Conservation (phyloP, 2,113 vertebrate genomes). For the Colossoma macropomum region DNA sequence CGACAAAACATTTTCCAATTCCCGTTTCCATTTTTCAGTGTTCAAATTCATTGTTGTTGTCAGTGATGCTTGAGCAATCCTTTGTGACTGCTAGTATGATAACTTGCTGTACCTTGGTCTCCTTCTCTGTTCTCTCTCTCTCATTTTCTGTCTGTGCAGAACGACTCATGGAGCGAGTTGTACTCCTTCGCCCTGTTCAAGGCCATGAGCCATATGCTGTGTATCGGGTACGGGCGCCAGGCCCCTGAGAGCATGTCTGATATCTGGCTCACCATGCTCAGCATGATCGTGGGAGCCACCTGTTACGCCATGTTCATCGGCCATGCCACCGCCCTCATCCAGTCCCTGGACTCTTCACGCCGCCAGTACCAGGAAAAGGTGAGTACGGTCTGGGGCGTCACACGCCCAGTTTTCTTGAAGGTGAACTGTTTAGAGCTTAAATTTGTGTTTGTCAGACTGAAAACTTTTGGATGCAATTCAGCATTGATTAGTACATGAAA, state of each 20-base stretch:
- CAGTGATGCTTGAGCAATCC: too few species aligned
- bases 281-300: slow-evolving; percentile 98
- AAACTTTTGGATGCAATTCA: too few species aligned
- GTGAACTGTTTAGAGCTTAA: too few species aligned
- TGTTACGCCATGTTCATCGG: slow-evolving; percentile 97
- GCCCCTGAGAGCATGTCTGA: slow-evolving; percentile 97
- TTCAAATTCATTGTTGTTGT: too few species aligned
- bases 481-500: too few species aligned
- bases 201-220: slow-evolving; percentile 99
- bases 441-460: too few species aligned
- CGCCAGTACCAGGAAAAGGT: slow-evolving; percentile 96
- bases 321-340: slow-evolving; percentile 91
- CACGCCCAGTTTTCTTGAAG: not conserved
- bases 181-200: slow-evolving; percentile 98
- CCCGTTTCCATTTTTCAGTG: not conserved
- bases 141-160: slow-evolving; percentile 73
- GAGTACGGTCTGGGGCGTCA: not conserved
- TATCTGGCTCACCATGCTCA: slow-evolving; percentile 98
- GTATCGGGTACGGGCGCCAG: slow-evolving; percentile 95
- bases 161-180: slow-evolving; percentile 94
- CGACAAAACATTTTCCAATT: not conserved
- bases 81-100: too few species aligned
- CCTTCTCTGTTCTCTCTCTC: slow-evolving; percentile 24
- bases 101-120: not conserved
- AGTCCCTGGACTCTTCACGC: slow-evolving; percentile 90